Percentiles rank a stretch among this genome's conserved stretches.
phyloP scores from a whole-genome alignment of 1,140 invertebrate genomes.

The Tribolium madens region DNA sequence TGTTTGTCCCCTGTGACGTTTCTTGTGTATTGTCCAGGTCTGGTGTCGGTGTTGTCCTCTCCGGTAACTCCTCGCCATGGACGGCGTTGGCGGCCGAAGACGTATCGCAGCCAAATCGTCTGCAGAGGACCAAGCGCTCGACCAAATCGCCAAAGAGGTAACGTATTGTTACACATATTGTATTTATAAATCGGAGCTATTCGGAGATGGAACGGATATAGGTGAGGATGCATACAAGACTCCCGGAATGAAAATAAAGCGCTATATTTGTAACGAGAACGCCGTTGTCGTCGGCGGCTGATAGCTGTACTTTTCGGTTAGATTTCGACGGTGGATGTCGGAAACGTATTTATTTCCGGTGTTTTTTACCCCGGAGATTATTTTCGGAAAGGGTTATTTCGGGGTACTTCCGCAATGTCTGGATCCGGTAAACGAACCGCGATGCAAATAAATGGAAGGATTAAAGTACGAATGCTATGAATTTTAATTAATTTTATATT shows the following conservation, averaged over 20 bases:
- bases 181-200: conserved; percentile 12
- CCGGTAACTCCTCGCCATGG: conserved; percentile 66
- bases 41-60: conserved; percentile 51
- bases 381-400: background rate
- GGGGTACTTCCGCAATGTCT: background rate
- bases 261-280: conserved; percentile 41
- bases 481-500: background rate
- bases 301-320: background rate
- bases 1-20: conserved; percentile 46
- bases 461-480: background rate
- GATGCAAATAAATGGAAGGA: background rate
- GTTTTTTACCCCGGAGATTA: conserved; percentile 2
- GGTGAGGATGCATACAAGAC: conserved; percentile 36
- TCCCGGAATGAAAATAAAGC: conserved; percentile 38
- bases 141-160: conserved; percentile 92
- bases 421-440: background rate
- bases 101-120: conserved; percentile 79
- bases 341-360: conserved; percentile 13
- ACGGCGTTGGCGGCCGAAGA: conserved; percentile 76
- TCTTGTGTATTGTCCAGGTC: conserved; percentile 45
- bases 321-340: background rate
- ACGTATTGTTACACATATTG: conserved; percentile 47
- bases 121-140: conserved; percentile 88
- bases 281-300: background rate
- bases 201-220: conserved; percentile 41